Evolutionary conservation across 2,797 vertebrate genomes (phyloP), one percentile per base, ranked within the genome.

Genomic region (Taenioides sp.): DNA sequence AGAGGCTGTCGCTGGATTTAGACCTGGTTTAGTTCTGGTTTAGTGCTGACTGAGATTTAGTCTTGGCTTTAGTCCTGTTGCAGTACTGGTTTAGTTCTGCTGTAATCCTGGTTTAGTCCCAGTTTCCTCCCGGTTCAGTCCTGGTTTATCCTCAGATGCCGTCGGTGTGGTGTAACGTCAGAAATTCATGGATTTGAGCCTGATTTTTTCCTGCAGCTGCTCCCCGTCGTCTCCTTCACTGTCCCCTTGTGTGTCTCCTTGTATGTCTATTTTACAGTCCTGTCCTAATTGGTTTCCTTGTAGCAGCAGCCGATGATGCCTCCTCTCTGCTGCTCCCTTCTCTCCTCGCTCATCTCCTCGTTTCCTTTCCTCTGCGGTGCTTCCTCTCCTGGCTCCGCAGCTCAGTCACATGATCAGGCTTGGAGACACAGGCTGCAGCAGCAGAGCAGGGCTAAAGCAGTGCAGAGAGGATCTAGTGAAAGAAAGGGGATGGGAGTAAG

Each of bases 361-460:
- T 49, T 65, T 65, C 63, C 63, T 65, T 65, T 65, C 63, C 63
- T 65, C 63, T 65, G 63, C 63, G 63, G 63, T 65, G 63, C 63
- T 65, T 65, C 63, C 63, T 65, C 63, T 65, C 63, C 63, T 65
- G 37, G 63, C 63, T 65, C 63, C 40, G 63, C 63, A 65, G 63
- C 63, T 65, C 63, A 23, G 63, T 65, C 63, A 65, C 63, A 47
- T 65, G 63, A 65, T 47, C 63, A 23, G 37, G 40, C 14, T 49
- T 43, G 37, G 40, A 65, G 63, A 65, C 40, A 25, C 28, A 62
- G 10, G 60, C 28, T 37, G 60, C 60, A 62, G 60, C 31, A 62
- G 60, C 60, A 37, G 60, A 62, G 60, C 11, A 37, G 60, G 18
- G 31, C 28, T 62, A 62, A 62, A 62, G 31, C 60, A 20, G 18